Evolutionary conservation across 2,888 invertebrate genomes (phyloP).

Genomic region (Ophion costatus): DNA sequence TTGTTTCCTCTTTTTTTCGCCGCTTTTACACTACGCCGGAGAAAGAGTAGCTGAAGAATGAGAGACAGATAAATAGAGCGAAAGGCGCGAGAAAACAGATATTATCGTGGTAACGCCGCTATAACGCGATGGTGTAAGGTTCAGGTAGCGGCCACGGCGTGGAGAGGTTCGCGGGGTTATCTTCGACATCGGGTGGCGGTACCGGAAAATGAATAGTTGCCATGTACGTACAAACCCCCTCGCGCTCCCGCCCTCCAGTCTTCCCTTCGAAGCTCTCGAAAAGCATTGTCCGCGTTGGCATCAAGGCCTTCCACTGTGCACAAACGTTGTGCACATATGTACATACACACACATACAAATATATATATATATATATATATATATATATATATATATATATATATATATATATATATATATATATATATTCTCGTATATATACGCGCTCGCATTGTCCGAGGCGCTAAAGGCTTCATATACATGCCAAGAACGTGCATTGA

Average conservation of each 20-base stretch:
- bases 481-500: slow-evolving; percentile 69
- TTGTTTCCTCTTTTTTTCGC: background rate
- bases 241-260: slow-evolving; percentile 13
- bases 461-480: slow-evolving; percentile 80
- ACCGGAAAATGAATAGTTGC: slow-evolving; percentile 78
- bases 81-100: slow-evolving; percentile 65
- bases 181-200: slow-evolving; percentile 70
- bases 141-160: slow-evolving; percentile 67
- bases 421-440: slow-evolving; percentile 17
- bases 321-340: slow-evolving; percentile 2
- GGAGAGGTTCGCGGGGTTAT: slow-evolving; percentile 73
- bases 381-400: slow-evolving; percentile 11
- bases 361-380: background rate
- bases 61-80: slow-evolving; percentile 58
- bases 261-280: slow-evolving; percentile 1
- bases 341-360: background rate
- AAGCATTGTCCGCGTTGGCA: slow-evolving; percentile 53
- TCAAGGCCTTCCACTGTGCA: slow-evolving; percentile 21
- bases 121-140: slow-evolving; percentile 17
- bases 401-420: background rate
- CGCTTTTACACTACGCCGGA: background rate
- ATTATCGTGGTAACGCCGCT: slow-evolving; percentile 60
- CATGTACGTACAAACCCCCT: slow-evolving; percentile 52
- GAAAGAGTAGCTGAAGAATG: slow-evolving; percentile 25
- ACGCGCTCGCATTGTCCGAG: slow-evolving; percentile 76